phyloP scores from a whole-genome alignment of 2,888 invertebrate species.

The Pogonocherus hispidulus region DNA sequence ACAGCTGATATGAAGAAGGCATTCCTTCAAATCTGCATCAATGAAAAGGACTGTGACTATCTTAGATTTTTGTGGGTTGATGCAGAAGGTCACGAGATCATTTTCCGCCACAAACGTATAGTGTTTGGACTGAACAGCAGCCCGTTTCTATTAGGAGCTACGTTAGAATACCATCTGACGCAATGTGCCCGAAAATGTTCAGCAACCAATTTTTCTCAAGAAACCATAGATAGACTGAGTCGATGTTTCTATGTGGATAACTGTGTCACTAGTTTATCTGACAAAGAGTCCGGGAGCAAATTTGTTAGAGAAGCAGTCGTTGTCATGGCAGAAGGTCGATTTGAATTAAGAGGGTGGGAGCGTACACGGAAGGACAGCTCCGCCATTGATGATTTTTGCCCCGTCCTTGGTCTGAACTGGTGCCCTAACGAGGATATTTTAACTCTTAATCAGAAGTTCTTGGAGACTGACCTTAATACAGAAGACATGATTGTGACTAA shows the following conservation, averaged over 20 bases:
- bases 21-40: constrained; percentile 54
- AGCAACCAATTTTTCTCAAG: constrained; percentile 8
- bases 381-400: background rate
- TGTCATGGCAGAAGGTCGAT: constrained; percentile 27
- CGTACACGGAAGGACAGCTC: background rate
- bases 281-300: constrained; percentile 2
- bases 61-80: constrained; percentile 32
- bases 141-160: constrained; percentile 9
- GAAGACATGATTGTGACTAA: constrained; percentile 21
- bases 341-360: constrained; percentile 39
- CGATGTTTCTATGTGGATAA: constrained; percentile 36
- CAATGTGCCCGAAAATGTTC: background rate
- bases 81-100: background rate
- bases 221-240: constrained; percentile 8
- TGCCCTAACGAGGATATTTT: constrained; percentile 22
- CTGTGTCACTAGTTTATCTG: constrained; percentile 33
- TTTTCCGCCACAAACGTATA: constrained; percentile 20
- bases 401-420: constrained; percentile 26
- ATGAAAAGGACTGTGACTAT: constrained; percentile 12
- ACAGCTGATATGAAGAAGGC: constrained; percentile 55
- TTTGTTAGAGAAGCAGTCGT: constrained; percentile 25
- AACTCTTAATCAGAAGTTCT: constrained; percentile 12
- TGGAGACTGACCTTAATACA: constrained; percentile 3
- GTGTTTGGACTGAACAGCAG: constrained; percentile 31
- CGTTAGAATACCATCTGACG: background rate